Conservation (phyloP, 2,888 invertebrate species). For the Metopia argyrocephala region DNA sequence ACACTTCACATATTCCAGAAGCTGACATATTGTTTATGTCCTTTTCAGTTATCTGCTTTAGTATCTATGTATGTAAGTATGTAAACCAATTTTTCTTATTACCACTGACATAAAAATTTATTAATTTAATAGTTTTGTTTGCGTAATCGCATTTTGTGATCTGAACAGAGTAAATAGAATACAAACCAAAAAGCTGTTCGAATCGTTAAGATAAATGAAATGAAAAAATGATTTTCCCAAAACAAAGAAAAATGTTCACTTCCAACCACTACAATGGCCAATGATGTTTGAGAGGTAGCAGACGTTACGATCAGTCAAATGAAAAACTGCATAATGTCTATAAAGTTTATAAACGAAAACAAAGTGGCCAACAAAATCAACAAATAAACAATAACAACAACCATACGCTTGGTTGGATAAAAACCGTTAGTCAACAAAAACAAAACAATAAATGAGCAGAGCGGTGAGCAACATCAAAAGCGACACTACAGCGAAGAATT, state of each 20-base stretch:
- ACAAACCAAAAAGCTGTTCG: slow-evolving; percentile 40
- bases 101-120: neutral
- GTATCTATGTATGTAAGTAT: neutral
- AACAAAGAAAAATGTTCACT: slow-evolving; percentile 33
- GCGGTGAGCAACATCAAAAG: neutral
- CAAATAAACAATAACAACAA: slow-evolving; percentile 13
- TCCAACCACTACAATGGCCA: neutral
- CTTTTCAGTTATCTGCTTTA: neutral
- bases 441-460: slow-evolving; percentile 5
- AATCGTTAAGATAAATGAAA: slow-evolving; percentile 47
- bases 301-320: slow-evolving; percentile 15
- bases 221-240: slow-evolving; percentile 36
- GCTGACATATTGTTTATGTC: slow-evolving; percentile 30
- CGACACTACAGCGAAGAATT: no score
- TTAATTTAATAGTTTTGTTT: slow-evolving; percentile 58
- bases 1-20: slow-evolving; percentile 81
- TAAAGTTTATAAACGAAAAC: neutral
- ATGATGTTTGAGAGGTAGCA: no score
- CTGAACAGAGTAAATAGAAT: neutral
- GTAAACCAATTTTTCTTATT: neutral
- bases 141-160: slow-evolving; percentile 65
- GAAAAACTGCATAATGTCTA: slow-evolving; percentile 31
- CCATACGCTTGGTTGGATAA: slow-evolving; percentile 23
- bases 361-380: slow-evolving; percentile 30
- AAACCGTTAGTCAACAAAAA: slow-evolving; percentile 29